Evolutionary conservation across 2,113 vertebrate species (phyloP), one percentile per base, ranked within the genome.

Genomic region (Brachyhypopomus gauderio): DNA sequence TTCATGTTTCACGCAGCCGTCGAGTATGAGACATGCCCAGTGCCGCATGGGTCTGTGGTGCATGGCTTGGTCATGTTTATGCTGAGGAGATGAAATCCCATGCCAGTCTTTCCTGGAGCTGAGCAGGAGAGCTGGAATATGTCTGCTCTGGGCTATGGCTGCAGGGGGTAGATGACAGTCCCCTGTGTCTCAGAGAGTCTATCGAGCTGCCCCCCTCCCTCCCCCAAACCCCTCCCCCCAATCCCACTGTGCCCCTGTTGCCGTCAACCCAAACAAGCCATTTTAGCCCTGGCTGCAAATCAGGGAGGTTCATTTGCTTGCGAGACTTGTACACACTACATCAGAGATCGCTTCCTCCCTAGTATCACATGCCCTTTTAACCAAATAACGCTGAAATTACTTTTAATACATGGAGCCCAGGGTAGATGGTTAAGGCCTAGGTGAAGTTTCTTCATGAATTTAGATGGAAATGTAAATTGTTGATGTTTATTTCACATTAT

Each of bases 261-360:
- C 70, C 48, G 70, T 75, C 70, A 58, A 64, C 52, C 70, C 64
- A 78, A 81, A 86, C 69, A 86, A 83, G 78, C 74, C 52, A 72
- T 75, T 64, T 67, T 25, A 36, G 69, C 36, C 30, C 64, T 38
- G 11, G 48, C 23, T 67, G 70, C 62, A 78, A 45, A 67, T 60
- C 56, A 36, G 4, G 19, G 30, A 55, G 30, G 27, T 52, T 66
- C 59, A 30, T 45, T 52, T 12, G 55, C 16, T 27, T 36, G 30
- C 69, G 70, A 58, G 52, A 38, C 34, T 6, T 52, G 48, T 52
- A 14, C 66, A 58, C 38, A 56, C 41, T 27, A 16, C 58, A 36
- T 55, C 6, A 72, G 22, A 19, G 36, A 55, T 72, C 55, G 22
- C 36, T 30, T 72, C 36, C 20, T 45, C 22, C 23, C n/a, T 20